phyloP scores from a whole-genome alignment of 2,888 invertebrate species.

The Trichopria drosophilae region DNA sequence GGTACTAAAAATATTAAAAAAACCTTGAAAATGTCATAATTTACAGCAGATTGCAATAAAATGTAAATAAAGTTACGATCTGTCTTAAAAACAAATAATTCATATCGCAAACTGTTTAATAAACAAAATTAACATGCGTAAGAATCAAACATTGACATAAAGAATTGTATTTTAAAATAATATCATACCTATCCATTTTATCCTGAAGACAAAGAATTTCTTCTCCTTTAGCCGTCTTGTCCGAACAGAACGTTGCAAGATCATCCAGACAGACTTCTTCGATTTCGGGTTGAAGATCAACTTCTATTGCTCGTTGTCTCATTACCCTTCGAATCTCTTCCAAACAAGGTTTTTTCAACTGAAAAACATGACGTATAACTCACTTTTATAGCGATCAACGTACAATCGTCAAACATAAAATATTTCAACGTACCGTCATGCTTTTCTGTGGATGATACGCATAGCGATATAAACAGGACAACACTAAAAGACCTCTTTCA shows the following conservation, averaged over 20 bases:
- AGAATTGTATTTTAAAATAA: conserved; percentile 9
- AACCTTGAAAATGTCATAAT: too few relatives aligned
- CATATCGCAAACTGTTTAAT: too few relatives aligned
- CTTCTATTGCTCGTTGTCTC: conserved; percentile 88
- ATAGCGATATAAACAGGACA: conserved; percentile 86
- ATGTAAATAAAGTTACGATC: too few relatives aligned
- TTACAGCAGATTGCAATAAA: too few relatives aligned
- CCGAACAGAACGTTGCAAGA: conserved; percentile 79
- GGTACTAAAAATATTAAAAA: too few relatives aligned
- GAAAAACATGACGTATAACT: conserved; percentile 25
- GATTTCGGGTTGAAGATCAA: conserved; percentile 91
- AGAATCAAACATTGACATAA: too few relatives aligned
- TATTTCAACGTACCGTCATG: conserved; percentile 47
- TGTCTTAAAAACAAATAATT: too few relatives aligned
- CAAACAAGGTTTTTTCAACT: conserved; percentile 63
- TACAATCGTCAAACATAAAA: conserved; percentile 17
- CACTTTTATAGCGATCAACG: background rate
- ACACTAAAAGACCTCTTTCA: conserved; percentile 78
- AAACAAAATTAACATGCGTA: too few relatives aligned
- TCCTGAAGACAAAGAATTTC: conserved; percentile 93
- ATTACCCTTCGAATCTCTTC: conserved; percentile 88
- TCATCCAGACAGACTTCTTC: conserved; percentile 89
- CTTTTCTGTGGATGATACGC: conserved; percentile 56
- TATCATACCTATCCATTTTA: conserved; percentile 66
- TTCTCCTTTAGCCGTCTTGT: conserved; percentile 83